Conservation (phyloP, 1,140 invertebrate species). For the Antheraea pernyi region DNA sequence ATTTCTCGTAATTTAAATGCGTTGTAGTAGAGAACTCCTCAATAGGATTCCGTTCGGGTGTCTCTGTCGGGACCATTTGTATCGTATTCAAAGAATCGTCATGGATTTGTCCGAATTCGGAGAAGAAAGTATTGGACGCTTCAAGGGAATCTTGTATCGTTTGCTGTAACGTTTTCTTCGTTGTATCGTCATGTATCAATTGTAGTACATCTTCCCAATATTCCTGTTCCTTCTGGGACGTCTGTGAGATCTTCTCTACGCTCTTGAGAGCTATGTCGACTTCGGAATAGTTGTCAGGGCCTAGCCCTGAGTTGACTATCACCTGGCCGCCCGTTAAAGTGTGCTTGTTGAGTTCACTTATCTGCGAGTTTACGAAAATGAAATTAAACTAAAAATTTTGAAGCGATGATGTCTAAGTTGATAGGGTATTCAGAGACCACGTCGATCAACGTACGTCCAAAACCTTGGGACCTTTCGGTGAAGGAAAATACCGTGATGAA, state of each 20-base stretch:
- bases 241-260: slow-evolving; percentile 37
- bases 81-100: not conserved
- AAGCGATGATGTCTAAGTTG: not conserved
- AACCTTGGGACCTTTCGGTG: too few relatives aligned
- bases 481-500: too few relatives aligned
- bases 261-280: slow-evolving; percentile 40
- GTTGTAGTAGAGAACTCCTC: slow-evolving; percentile 29
- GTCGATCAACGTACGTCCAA: too few relatives aligned
- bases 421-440: too few relatives aligned
- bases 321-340: slow-evolving; percentile 59
- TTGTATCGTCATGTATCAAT: slow-evolving; percentile 31
- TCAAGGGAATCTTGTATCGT: not conserved
- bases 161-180: not conserved
- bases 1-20: slow-evolving; percentile 24
- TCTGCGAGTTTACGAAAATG: slow-evolving; percentile 29
- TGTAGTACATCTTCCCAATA: slow-evolving; percentile 40
- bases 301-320: slow-evolving; percentile 36
- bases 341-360: slow-evolving; percentile 51
- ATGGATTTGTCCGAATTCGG: slow-evolving; percentile 5
- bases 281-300: slow-evolving; percentile 30
- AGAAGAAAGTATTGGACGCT: slow-evolving; percentile 16
- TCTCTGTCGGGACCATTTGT: not conserved
- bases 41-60: slow-evolving; percentile 27
- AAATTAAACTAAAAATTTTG: not conserved
- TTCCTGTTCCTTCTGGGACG: slow-evolving; percentile 35